Evolutionary conservation across 2,797 vertebrate genomes (phyloP).

Genomic region (Pseudochirops corinnae): DNA sequence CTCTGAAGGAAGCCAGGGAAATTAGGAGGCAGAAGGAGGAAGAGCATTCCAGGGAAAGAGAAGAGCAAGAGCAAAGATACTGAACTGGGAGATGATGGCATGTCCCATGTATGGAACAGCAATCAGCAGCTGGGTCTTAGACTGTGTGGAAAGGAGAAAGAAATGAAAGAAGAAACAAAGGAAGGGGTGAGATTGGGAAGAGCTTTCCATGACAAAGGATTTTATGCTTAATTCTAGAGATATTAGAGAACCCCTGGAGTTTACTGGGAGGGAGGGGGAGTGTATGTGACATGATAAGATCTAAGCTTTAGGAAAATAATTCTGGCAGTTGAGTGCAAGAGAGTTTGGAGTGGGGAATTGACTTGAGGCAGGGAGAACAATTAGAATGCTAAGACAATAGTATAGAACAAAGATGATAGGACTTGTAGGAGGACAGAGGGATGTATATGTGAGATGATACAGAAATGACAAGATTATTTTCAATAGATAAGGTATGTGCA

Average conservation of each 20-base stretch:
- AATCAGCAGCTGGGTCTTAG: background rate
- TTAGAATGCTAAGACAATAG: background rate
- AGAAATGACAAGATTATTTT: background rate
- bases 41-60: background rate
- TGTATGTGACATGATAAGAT: background rate
- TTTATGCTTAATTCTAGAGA: background rate
- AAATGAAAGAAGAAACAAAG: background rate
- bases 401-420: background rate
- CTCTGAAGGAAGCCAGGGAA: background rate
- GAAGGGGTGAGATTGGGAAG: background rate
- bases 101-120: background rate
- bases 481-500: background rate
- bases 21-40: background rate
- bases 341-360: background rate
- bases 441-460: background rate
- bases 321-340: background rate
- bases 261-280: background rate
- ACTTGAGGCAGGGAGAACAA: background rate
- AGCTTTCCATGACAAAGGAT: background rate
- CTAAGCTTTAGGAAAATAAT: background rate
- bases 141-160: background rate
- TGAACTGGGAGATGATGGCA: background rate
- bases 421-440: background rate
- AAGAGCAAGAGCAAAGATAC: background rate
- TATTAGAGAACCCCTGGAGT: background rate